Evolutionary conservation across 2,888 invertebrate genomes (phyloP).

Genomic region (Nomada goodeniana): DNA sequence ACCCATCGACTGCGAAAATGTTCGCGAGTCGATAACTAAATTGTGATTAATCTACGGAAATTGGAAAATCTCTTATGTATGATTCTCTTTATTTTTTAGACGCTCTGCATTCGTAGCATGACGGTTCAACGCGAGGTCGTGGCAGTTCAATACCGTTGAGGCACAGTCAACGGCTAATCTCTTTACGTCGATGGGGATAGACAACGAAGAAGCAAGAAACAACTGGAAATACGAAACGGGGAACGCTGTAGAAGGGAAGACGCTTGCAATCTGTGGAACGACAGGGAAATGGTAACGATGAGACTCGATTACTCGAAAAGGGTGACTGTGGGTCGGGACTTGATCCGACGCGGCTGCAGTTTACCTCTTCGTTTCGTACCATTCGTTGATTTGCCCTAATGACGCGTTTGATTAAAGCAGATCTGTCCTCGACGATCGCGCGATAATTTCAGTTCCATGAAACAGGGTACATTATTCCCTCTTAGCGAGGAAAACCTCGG

Average conservation of each 20-base stretch:
- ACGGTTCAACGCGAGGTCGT: not conserved
- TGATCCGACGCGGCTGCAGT: constrained; percentile 26
- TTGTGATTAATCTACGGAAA: not conserved
- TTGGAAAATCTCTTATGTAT: not conserved
- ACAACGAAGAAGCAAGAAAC: not conserved
- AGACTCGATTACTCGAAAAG: constrained; percentile 33
- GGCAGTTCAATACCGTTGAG: constrained; percentile 46
- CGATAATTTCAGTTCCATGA: no score
- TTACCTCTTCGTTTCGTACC: constrained; percentile 33
- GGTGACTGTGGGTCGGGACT: not conserved
- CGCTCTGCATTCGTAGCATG: constrained; percentile 8
- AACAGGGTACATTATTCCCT: no score
- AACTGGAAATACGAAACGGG: not conserved
- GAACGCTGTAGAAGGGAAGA: not conserved
- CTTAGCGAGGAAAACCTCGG: no score
- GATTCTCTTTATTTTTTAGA: not conserved
- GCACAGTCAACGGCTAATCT: constrained; percentile 62
- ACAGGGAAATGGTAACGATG: constrained; percentile 56
- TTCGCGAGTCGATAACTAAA: constrained; percentile 15
- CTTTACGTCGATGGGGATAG: constrained; percentile 46
- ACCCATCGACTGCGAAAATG: no score
- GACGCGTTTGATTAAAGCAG: constrained; percentile 42
- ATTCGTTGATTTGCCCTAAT: constrained; percentile 4
- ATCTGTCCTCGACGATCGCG: constrained; percentile 48
- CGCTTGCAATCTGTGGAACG: not conserved